phyloP scores from a whole-genome alignment of 2,888 invertebrate species.

The Apamea epomidion region DNA sequence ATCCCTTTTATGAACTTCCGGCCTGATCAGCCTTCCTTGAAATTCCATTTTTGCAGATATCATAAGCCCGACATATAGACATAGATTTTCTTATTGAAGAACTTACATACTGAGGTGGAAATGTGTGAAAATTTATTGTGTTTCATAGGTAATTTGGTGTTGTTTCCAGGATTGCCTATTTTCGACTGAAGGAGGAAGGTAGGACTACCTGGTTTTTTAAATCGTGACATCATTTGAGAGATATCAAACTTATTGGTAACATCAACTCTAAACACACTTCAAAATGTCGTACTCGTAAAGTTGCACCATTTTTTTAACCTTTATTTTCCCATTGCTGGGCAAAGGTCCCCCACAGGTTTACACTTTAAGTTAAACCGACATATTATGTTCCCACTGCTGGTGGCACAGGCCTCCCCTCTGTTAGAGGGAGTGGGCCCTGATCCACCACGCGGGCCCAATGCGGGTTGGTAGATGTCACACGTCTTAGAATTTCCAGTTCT shows the following conservation, averaged over 20 bases:
- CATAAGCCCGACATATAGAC: neutral
- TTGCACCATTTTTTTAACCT: too few relatives aligned
- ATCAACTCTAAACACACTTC: too few relatives aligned
- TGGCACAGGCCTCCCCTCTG: too few relatives aligned
- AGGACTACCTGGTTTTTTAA: rapidly evolving
- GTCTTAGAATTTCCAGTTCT: too few relatives aligned
- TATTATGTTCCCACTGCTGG: too few relatives aligned
- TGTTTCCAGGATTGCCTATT: neutral
- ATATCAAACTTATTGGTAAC: neutral
- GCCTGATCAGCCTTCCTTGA: constrained; percentile 8
- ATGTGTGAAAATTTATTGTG: neutral
- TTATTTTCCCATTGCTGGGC: too few relatives aligned
- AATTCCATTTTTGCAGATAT: constrained; percentile 24
- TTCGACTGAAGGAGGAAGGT: neutral
- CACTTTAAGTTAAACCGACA: too few relatives aligned
- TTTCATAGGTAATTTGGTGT: neutral
- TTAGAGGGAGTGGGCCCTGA: too few relatives aligned
- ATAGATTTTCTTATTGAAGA: neutral
- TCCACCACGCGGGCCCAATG: too few relatives aligned
- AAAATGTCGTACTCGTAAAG: too few relatives aligned
- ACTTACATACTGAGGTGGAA: neutral
- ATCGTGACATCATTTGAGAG: neutral
- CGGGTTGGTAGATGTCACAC: too few relatives aligned
- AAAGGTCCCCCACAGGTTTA: too few relatives aligned
- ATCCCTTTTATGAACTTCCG: constrained; percentile 26